A percentile compares a stretch with the other conserved stretches of the same genome.
These are phyloP conservation scores for Aleiodes alternator DNA, from an alignment of 2,888 invertebrate species.

Conservation along the genomic window DNA sequence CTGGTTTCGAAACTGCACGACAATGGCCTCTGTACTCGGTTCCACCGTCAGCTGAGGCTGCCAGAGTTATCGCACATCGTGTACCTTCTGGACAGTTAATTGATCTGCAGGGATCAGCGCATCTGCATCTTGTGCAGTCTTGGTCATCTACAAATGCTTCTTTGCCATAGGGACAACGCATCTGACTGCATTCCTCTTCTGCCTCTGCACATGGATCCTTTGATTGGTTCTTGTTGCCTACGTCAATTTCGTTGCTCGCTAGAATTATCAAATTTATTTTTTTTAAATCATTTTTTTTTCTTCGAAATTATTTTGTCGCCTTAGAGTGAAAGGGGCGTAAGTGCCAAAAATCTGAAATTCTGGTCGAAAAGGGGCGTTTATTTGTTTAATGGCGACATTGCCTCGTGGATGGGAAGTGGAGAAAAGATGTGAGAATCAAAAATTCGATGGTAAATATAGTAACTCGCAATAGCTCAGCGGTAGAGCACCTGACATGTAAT, in stretches of 20 bases:
- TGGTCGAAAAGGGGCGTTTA: too few species aligned
- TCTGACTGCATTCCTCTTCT: conserved; percentile 79
- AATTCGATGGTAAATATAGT: too few species aligned
- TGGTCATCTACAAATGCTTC: conserved; percentile 79
- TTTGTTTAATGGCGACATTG: too few species aligned
- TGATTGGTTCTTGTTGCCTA: conserved; percentile 64
- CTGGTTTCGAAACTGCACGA: conserved; percentile 82
- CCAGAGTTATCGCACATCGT: conserved; percentile 81
- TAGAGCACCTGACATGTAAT: too few species aligned
- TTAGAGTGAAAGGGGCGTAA: too few species aligned
- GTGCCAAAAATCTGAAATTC: too few species aligned
- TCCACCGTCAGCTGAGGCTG: conserved; percentile 68
- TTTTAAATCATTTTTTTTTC: too few species aligned
- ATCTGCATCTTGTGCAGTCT: conserved; percentile 85
- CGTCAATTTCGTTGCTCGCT: conserved; percentile 74
- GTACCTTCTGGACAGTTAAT: conserved; percentile 80
- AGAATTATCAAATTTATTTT: conserved; percentile 34
- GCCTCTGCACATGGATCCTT: conserved; percentile 78
- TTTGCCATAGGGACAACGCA: conserved; percentile 85
- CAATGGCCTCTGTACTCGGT: conserved; percentile 80
- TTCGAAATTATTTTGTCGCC: too few species aligned
- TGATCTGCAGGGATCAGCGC: conserved; percentile 84
- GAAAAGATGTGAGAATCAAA: too few species aligned
- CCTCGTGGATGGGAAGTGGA: too few species aligned
- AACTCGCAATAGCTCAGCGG: too few species aligned